Evolutionary conservation across 1,140 invertebrate species (phyloP).

Genomic region (Drosophila ohnishii): DNA sequence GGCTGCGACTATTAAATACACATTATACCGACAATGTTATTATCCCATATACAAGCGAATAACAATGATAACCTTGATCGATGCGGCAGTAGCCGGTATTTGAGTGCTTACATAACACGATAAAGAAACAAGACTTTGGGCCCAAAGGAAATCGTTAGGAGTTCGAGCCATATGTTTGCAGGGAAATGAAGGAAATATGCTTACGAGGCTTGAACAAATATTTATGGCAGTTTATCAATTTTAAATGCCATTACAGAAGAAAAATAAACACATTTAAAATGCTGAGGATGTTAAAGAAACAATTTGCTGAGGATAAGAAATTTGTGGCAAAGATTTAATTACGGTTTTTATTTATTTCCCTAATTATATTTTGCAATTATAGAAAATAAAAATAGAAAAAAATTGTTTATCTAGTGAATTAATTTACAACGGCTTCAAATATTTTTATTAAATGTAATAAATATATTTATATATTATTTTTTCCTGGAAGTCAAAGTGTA

Average conservation of each 20-base stretch:
- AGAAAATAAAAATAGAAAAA: background rate
- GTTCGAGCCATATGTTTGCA: conserved; percentile 8
- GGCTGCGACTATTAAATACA: conserved; percentile 59
- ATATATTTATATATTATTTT: background rate
- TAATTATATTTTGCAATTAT: background rate
- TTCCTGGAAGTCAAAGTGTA: background rate
- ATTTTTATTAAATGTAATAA: background rate
- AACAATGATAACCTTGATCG: conserved; percentile 64
- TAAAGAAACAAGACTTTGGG: conserved; percentile 1
- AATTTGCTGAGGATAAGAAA: background rate
- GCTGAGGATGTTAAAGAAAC: background rate
- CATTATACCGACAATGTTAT: conserved; percentile 54
- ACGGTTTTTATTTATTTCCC: background rate
- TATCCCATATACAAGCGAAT: conserved; percentile 39
- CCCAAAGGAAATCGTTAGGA: conserved; percentile 37
- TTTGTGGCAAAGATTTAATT: background rate
- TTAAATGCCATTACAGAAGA: background rate
- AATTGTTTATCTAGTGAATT: too few relatives aligned
- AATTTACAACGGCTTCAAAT: too few relatives aligned
- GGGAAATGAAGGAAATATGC: background rate
- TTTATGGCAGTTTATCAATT: conserved; percentile 6
- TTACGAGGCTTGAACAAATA: conserved; percentile 7
- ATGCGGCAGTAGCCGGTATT: conserved; percentile 43
- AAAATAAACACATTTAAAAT: background rate
- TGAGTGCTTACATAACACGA: conserved; percentile 6